Percentiles rank a stretch among this genome's conserved stretches.
Conservation (phyloP, 1,140 invertebrate species). For the Dinoponera quadriceps region DNA sequence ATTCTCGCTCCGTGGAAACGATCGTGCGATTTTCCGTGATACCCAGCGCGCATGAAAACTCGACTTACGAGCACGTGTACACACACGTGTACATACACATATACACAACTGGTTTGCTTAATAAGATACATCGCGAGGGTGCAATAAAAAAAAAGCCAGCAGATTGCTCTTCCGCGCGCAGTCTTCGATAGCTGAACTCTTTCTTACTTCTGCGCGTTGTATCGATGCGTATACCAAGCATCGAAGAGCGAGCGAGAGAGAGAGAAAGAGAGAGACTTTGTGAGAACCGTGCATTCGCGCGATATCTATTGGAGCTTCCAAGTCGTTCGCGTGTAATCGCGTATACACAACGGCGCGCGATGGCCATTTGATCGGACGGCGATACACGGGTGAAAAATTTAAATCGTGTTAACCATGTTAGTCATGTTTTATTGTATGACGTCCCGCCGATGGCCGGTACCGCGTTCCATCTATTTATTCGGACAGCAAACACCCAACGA, state of each 20-base stretch:
- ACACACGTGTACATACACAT: background rate
- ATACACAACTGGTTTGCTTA: background rate
- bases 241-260: too few relatives aligned
- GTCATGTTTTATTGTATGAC: slow-evolving; percentile 46
- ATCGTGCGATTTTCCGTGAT: slow-evolving; percentile 54
- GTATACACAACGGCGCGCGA: background rate
- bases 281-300: background rate
- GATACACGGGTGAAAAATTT: slow-evolving; percentile 7
- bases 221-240: background rate
- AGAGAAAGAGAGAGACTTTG: background rate
- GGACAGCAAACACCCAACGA: slow-evolving; percentile 16
- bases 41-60: slow-evolving; percentile 35
- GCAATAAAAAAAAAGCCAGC: background rate
- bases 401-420: slow-evolving; percentile 34
- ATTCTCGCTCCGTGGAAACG: slow-evolving; percentile 47
- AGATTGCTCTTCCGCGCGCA: background rate
- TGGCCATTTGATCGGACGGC: slow-evolving; percentile 14
- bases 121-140: slow-evolving; percentile 1
- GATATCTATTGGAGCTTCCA: background rate
- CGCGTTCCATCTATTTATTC: slow-evolving; percentile 41
- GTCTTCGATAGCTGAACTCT: background rate
- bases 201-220: background rate
- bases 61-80: background rate
- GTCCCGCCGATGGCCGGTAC: slow-evolving; percentile 13
- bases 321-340: slow-evolving; percentile 20